Evolutionary conservation across 2,888 invertebrate species (phyloP), one percentile per base, ranked within the genome.

Genomic region (Platynereis dumerilii): DNA sequence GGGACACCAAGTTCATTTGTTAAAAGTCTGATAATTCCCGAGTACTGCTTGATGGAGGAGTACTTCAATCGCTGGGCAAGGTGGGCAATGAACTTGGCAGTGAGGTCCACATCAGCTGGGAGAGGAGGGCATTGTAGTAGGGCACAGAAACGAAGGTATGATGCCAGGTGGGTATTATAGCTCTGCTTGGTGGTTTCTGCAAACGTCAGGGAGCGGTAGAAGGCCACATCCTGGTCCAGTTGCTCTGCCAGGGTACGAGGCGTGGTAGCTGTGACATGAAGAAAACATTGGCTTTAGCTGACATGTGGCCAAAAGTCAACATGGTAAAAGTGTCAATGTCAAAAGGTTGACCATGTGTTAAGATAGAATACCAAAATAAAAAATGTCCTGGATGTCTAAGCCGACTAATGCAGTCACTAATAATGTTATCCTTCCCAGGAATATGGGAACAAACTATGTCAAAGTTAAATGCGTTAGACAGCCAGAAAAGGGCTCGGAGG

Each of bases 111-210:
- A 20, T 48, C n/a, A 22, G 53, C 53, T 10, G 60, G 52, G 7
- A 29, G 20, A 17, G 60, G 52, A 28, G 53, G 3, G 1, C 7
- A 20, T 3, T 29, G 34, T 20, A 53, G 1, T 7, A 12, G 2
- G 20, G 3, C 12, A 34, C 60, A 60, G 53, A 60, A 60, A 1
- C 5, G 17, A 27, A 60, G 22, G 48, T 53, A 52, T 1, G 53
- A 52, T 2, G 48, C 26, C n/a, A 20, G 1, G 1, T 60, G 60
- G 1, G 34, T 22, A 2, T 5, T 12, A 52, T 60, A 60, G 5
- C 28, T 22, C 3, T 28, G 3, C 34, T 20, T 28, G 17, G 60
- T 60, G 24, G 12, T 60, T 2, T 5, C 27, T 1, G 52, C 60
- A 52, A 52, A 60, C 7, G 53, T 28, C 29, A 15, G 52, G 1